Evolutionary conservation across 37 sponge, comb jelly and placozoan genomes (phyloP), one percentile per base, ranked within the genome.

Genomic region (Chondrilla cf. caribensis): DNA sequence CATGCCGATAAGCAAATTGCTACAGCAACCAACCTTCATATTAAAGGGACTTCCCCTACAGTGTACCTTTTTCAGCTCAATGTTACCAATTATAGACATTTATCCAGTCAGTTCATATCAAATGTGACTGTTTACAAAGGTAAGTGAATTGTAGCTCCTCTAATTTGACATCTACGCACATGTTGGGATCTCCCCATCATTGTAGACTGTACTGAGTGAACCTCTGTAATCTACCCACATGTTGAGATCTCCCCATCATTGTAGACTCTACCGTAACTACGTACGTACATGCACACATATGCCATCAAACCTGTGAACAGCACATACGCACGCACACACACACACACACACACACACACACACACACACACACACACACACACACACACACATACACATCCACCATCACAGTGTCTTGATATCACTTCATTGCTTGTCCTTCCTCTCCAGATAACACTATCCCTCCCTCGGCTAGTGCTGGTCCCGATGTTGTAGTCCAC

Each of bases 11-110:
- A 58, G 1, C 7, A 65, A 25, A 22, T 60, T 6, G 70, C 86
- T 36, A 55, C 39, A n/a, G 80, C 90, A 60, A 62, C 64, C 25
- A 60, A 75, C 0, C 91, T 93, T 15, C 90, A 84, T 36, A 79
- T 89, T 22, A 75, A 85, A 21, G 77, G 58, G 3, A 62, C 68
- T 9, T 87, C 91, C 44, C 91, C 91, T 24, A 91, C 91, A 26
- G 14, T 68, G 43, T 93, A 87, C 81, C 38, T 51, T 42, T 93
- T 93, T 51, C 39, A 85, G 38, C 78, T 93, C 67, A 81, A 60
- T 5, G 86, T 90, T 17, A 77, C 71, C 3, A 87, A 93, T 79
- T 70, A 90, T 24, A 79, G 78, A 2, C 75, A 83, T 64, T 66
- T 89, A n/a, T 76, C 77, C 3, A 43, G 60, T 42, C 44, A 41